These are phyloP conservation scores for Ceraclea dissimilis DNA, from an alignment of 2,888 invertebrate species.

Conservation along the genomic window DNA sequence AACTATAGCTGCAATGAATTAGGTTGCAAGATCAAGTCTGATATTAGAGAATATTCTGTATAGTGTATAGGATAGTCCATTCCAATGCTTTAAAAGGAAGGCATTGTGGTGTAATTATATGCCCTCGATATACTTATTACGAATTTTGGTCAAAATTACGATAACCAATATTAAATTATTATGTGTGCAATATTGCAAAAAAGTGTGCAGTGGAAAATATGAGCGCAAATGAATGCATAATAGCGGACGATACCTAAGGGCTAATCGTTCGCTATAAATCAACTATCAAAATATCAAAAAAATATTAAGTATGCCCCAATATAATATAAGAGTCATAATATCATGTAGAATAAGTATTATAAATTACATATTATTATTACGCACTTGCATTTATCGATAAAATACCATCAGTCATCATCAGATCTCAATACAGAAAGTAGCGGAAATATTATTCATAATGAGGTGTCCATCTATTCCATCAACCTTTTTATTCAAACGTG, in stretches of 20 bases:
- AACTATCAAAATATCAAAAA: neutral
- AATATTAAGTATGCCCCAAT: neutral
- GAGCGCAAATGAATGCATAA: neutral
- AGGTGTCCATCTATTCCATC: no score
- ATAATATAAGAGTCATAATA: neutral
- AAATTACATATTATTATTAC: neutral
- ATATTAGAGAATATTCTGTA: no score
- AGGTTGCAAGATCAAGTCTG: no score
- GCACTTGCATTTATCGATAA: neutral
- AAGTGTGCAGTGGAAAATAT: neutral
- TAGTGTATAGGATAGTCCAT: no score
- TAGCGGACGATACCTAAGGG: neutral
- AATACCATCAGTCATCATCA: neutral
- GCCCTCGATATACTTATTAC: no score
- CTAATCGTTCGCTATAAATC: conserved; percentile 1
- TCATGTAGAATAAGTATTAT: neutral
- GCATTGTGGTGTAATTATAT: no score
- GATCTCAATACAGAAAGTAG: neutral
- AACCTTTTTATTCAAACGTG: no score
- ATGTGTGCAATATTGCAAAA: conserved; percentile 1
- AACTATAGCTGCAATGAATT: no score
- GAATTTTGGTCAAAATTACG: neutral
- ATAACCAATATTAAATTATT: neutral
- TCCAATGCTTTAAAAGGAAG: no score
- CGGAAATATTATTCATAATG: no score